Evolutionary conservation across 1,140 invertebrate species (phyloP).

Genomic region (Drosophila lacteicornis): DNA sequence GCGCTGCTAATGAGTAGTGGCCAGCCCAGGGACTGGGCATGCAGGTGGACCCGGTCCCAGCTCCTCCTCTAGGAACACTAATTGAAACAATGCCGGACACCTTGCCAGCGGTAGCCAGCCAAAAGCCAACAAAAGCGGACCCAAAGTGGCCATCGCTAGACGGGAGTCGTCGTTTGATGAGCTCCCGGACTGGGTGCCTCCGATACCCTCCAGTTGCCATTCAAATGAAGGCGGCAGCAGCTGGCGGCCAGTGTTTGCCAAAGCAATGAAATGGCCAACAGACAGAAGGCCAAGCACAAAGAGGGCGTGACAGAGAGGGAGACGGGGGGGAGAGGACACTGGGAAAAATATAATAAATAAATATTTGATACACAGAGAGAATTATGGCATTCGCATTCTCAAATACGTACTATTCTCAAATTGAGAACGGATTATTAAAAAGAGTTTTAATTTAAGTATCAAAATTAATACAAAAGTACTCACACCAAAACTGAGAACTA

Average conservation of each 20-base stretch:
- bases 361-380: no score
- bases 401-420: no score
- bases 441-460: no score
- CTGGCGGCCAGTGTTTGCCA: conserved; percentile 72
- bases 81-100: conserved; percentile 79
- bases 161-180: conserved; percentile 65
- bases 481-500: no score
- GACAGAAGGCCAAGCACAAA: conserved; percentile 31
- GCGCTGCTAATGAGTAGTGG: conserved; percentile 77
- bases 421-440: no score
- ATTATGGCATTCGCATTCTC: no score
- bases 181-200: conserved; percentile 36
- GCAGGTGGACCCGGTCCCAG: conserved; percentile 12
- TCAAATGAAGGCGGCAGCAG: conserved; percentile 60
- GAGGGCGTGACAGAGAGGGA: not conserved
- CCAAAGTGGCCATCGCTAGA: conserved; percentile 61
- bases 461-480: no score
- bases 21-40: conserved; percentile 5
- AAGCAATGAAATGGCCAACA: conserved; percentile 68
- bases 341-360: no score
- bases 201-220: conserved; percentile 2
- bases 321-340: not conserved
- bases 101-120: conserved; percentile 35
- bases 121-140: conserved; percentile 46
- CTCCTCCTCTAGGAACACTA: conserved; percentile 32